Conservation (phyloP, 2,113 vertebrate genomes). For the Eptatretus burgeri region DNA sequence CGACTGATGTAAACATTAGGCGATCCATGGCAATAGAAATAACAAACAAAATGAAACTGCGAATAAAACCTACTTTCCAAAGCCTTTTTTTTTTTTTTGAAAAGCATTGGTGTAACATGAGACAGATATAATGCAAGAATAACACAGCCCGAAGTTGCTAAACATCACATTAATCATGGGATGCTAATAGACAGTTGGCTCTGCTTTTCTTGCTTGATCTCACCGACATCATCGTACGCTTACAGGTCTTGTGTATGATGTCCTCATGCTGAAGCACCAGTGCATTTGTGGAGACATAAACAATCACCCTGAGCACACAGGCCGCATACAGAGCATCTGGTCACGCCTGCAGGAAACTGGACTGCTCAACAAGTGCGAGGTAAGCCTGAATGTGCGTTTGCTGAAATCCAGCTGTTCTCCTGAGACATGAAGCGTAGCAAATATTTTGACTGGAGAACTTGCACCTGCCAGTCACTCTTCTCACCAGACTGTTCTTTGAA, state of each 20-base stretch:
- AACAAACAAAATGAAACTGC: too few relatives aligned
- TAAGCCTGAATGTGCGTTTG: constrained; percentile 11
- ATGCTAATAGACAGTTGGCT: too few relatives aligned
- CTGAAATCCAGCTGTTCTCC: too few relatives aligned
- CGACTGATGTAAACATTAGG: too few relatives aligned
- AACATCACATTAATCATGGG: too few relatives aligned
- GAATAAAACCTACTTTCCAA: too few relatives aligned
- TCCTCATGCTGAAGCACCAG: constrained; percentile 34
- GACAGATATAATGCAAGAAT: too few relatives aligned
- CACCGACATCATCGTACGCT: background rate
- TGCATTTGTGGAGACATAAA: constrained; percentile 27
- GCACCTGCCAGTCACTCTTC: background rate
- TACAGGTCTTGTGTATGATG: constrained; percentile 27
- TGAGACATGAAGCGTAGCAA: background rate
- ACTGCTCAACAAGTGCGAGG: constrained; percentile 30
- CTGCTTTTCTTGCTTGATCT: too few relatives aligned
- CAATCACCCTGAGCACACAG: constrained; percentile 29
- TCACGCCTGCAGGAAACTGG: constrained; percentile 34
- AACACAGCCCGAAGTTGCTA: too few relatives aligned
- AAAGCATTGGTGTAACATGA: too few relatives aligned
- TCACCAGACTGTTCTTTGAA: background rate
- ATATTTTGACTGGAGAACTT: background rate
- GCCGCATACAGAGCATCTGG: constrained; percentile 39
- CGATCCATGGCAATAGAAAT: too few relatives aligned
- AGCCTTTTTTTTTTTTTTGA: too few relatives aligned